A percentile compares a stretch with the other conserved stretches of the same genome.
phyloP scores from a whole-genome alignment of 1,140 invertebrate genomes.

The Tenebrio molitor region DNA sequence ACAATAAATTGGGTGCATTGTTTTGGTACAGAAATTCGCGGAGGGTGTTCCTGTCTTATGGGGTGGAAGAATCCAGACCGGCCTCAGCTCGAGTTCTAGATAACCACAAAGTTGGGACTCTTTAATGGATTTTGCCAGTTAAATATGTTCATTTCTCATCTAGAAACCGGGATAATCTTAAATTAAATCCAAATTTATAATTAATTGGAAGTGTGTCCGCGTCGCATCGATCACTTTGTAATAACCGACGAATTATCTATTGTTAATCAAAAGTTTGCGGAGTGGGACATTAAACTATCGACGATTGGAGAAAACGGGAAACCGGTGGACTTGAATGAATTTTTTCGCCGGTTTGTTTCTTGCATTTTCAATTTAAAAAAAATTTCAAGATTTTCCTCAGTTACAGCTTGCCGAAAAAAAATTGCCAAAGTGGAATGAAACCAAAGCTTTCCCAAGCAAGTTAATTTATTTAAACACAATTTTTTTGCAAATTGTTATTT shows the following conservation, averaged over 20 bases:
- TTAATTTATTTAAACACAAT: no score
- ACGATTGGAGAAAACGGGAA: slow-evolving; percentile 25
- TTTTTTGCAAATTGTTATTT: no score
- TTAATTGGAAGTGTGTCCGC: slow-evolving; percentile 47
- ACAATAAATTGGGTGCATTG: slow-evolving; percentile 3
- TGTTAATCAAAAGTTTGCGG: slow-evolving; percentile 3
- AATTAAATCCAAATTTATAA: slow-evolving; percentile 50
- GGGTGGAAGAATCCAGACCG: slow-evolving; percentile 26
- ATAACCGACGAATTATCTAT: slow-evolving; percentile 5
- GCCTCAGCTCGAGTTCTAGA: slow-evolving; percentile 45
- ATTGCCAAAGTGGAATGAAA: no score
- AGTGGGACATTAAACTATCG: slow-evolving; percentile 37
- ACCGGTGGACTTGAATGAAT: no score
- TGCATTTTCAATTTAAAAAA: no score
- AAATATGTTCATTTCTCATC: slow-evolving; percentile 56
- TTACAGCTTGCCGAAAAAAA: no score
- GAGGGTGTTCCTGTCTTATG: slow-evolving; percentile 35
- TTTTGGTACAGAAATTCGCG: neutral
- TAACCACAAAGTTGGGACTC: slow-evolving; percentile 52
- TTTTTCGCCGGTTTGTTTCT: no score
- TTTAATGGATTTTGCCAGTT: slow-evolving; percentile 56
- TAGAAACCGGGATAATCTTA: slow-evolving; percentile 48
- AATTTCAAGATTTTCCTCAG: no score
- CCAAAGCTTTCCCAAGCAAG: no score
- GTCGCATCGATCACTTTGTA: no score